Conservation (phyloP, 2,113 vertebrate genomes). For the Halichoeres trimaculatus region DNA sequence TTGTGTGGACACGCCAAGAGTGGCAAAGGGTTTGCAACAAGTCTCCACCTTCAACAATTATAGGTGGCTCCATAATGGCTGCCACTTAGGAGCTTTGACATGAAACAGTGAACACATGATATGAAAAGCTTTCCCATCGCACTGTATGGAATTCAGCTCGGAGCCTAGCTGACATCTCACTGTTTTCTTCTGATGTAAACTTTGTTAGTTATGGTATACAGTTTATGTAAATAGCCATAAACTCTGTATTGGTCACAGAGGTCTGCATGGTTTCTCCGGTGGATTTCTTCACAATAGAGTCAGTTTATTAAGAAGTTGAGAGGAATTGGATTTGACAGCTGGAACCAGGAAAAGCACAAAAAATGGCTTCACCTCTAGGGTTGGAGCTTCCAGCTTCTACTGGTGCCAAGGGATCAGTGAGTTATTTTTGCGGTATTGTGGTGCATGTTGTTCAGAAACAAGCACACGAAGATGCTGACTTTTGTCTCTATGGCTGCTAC, state of each 20-base stretch:
- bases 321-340: slow-evolving; percentile 78
- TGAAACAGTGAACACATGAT: background rate
- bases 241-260: slow-evolving; percentile 66
- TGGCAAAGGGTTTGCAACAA: slow-evolving; percentile 29
- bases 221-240: slow-evolving; percentile 50
- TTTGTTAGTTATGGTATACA: slow-evolving; percentile 24
- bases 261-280: slow-evolving; percentile 54
- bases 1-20: slow-evolving; percentile 30
- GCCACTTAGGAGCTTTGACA: slow-evolving; percentile 5
- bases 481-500: slow-evolving; percentile 16
- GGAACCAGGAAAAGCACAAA: slow-evolving; percentile 61
- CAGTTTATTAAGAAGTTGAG: slow-evolving; percentile 79
- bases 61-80: slow-evolving; percentile 23
- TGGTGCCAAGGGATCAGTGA: slow-evolving; percentile 32
- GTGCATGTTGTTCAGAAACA: slow-evolving; percentile 13
- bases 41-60: slow-evolving; percentile 52
- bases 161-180: slow-evolving; percentile 4
- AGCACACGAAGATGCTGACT: background rate
- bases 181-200: slow-evolving; percentile 17
- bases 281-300: slow-evolving; percentile 59
- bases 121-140: background rate
- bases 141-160: background rate
- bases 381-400: slow-evolving; percentile 29
- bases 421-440: background rate
- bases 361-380: slow-evolving; percentile 42